phyloP scores from a whole-genome alignment of 2,113 vertebrate genomes.

The Callionymus lyra region DNA sequence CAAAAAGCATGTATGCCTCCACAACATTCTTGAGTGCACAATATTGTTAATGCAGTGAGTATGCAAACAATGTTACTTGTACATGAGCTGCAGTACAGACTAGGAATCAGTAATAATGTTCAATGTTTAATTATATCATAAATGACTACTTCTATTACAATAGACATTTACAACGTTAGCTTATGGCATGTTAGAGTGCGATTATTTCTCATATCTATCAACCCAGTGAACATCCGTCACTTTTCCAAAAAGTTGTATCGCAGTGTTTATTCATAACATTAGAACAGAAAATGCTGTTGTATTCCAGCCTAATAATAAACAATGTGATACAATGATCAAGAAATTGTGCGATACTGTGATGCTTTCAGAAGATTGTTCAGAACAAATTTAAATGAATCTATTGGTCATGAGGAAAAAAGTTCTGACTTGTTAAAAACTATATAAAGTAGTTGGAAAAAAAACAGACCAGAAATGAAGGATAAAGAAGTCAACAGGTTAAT shows the following conservation, averaged over 20 bases:
- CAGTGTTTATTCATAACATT: slow-evolving; percentile 61
- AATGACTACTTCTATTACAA: slow-evolving; percentile 42
- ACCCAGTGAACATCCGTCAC: slow-evolving; percentile 38
- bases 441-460: slow-evolving; percentile 44
- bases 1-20: slow-evolving; percentile 43
- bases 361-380: slow-evolving; percentile 31
- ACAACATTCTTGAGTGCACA: slow-evolving; percentile 52
- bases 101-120: slow-evolving; percentile 32
- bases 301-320: slow-evolving; percentile 61
- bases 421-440: slow-evolving; percentile 4
- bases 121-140: slow-evolving; percentile 36
- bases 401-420: slow-evolving; percentile 26
- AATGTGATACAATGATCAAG: slow-evolving; percentile 50
- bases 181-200: slow-evolving; percentile 45
- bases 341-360: slow-evolving; percentile 49
- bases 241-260: slow-evolving; percentile 61
- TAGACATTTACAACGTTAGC: slow-evolving; percentile 51
- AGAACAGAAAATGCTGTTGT: slow-evolving; percentile 56
- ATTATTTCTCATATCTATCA: slow-evolving; percentile 47
- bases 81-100: slow-evolving; percentile 38
- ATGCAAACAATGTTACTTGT: slow-evolving; percentile 27
- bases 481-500: slow-evolving; percentile 39
- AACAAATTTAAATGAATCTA: slow-evolving; percentile 32
- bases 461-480: slow-evolving; percentile 42
- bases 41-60: slow-evolving; percentile 56